phyloP scores from a whole-genome alignment of 2,113 vertebrate genomes.

The Scatophagus argus region DNA sequence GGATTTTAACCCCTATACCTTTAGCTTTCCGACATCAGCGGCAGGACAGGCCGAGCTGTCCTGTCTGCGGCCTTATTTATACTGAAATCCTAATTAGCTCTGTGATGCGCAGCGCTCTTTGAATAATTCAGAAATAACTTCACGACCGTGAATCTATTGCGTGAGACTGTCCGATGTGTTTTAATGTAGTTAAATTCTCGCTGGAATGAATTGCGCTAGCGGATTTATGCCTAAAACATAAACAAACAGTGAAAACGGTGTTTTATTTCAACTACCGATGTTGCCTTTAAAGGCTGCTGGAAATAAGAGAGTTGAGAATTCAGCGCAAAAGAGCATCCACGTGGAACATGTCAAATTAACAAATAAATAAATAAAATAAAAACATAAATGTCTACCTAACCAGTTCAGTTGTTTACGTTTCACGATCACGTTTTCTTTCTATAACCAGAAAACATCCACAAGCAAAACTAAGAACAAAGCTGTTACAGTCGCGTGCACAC shows the following conservation, averaged over 20 bases:
- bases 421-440: neutral
- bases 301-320: neutral
- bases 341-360: neutral
- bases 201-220: rapidly evolving
- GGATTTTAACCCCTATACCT: conserved; percentile 11
- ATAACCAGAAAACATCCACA: neutral
- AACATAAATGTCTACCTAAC: neutral
- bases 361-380: neutral
- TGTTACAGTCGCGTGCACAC: neutral
- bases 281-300: conserved; percentile 44
- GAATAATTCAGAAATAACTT: conserved; percentile 15
- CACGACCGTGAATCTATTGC: neutral
- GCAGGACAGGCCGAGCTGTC: conserved; percentile 47
- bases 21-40: conserved; percentile 35
- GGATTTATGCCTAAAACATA: neutral
- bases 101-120: conserved; percentile 50
- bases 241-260: conserved; percentile 17
- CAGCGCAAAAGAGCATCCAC: neutral
- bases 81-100: conserved; percentile 49
- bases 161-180: neutral
- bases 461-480: neutral
- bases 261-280: conserved; percentile 34
- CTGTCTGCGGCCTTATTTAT: conserved; percentile 66
- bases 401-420: no score
- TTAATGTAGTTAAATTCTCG: rapidly evolving